These are phyloP conservation scores for Drosophila kepulauana DNA, from an alignment of 1,140 invertebrate species.

Conservation along the genomic window DNA sequence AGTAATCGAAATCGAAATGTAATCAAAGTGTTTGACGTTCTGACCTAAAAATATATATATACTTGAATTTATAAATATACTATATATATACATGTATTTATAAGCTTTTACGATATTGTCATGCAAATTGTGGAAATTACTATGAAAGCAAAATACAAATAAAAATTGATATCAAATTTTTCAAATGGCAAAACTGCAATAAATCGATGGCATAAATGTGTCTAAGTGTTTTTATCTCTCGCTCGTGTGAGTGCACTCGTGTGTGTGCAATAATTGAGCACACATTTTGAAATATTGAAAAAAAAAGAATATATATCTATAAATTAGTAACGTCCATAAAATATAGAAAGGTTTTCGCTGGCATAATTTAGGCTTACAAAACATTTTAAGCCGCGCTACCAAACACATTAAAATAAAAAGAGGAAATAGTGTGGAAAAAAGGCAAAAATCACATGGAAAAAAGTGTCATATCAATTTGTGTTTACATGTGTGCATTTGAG, in stretches of 20 bases:
- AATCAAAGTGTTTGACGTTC: constrained; percentile 45
- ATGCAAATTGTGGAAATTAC: constrained; percentile 24
- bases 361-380: constrained; percentile 61
- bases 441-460: constrained; percentile 15
- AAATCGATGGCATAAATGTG: constrained; percentile 70
- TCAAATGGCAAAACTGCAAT: constrained; percentile 64
- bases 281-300: constrained; percentile 31
- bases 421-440: background rate
- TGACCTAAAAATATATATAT: constrained; percentile 23
- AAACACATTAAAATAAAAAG: background rate
- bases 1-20: constrained; percentile 44
- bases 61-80: background rate
- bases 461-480: constrained; percentile 45
- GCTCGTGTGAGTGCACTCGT: constrained; percentile 5
- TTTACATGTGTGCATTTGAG: constrained; percentile 28
- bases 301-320: constrained; percentile 45
- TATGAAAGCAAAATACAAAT: constrained; percentile 34
- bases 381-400: constrained; percentile 44
- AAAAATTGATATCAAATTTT: constrained; percentile 44
- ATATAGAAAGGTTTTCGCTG: constrained; percentile 37
- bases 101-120: constrained; percentile 13
- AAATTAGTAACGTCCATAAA: constrained; percentile 58
- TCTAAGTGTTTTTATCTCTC: constrained; percentile 47
- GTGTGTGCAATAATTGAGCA: constrained; percentile 57
- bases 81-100: constrained; percentile 1